A percentile compares a stretch with the other conserved stretches of the same genome.
phyloP scores from a whole-genome alignment of 2,888 invertebrate species.

The Aspidapion aeneum region DNA sequence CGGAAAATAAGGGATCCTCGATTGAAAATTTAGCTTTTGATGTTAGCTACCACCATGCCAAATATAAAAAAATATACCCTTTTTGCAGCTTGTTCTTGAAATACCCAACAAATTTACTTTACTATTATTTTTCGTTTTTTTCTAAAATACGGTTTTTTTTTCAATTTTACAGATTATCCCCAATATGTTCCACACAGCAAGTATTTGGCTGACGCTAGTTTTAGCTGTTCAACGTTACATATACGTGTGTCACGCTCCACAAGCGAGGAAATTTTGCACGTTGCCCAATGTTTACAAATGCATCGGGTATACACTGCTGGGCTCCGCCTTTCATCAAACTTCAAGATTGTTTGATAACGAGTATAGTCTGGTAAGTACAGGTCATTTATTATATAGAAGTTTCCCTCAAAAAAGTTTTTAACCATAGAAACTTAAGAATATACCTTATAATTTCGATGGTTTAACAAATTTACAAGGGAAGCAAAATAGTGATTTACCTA shows the following conservation, averaged over 20 bases:
- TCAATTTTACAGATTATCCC: conserved; percentile 66
- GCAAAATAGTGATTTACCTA: too few species aligned
- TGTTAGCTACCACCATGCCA: too few species aligned
- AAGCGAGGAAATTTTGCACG: conserved; percentile 78
- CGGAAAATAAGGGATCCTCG: too few species aligned
- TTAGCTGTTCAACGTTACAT: conserved; percentile 91
- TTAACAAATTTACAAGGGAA: too few species aligned
- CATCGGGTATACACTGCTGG: conserved; percentile 71
- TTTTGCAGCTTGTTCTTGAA: too few species aligned
- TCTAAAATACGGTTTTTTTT: conserved; percentile 7
- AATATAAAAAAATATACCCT: too few species aligned
- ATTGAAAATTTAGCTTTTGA: too few species aligned
- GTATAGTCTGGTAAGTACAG: conserved; percentile 45
- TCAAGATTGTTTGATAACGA: conserved; percentile 77
- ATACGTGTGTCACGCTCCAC: conserved; percentile 90
- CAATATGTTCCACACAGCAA: conserved; percentile 89
- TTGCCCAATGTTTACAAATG: conserved; percentile 74
- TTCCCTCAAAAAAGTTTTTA: not conserved
- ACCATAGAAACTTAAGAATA: too few species aligned
- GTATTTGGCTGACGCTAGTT: conserved; percentile 89
- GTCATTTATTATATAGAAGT: not conserved
- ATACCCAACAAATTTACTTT: too few species aligned
- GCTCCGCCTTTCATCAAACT: conserved; percentile 79
- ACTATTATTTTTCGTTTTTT: too few species aligned
- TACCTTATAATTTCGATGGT: too few species aligned